phyloP scores from a whole-genome alignment of 2,113 vertebrate species.

The Cairina moschata region DNA sequence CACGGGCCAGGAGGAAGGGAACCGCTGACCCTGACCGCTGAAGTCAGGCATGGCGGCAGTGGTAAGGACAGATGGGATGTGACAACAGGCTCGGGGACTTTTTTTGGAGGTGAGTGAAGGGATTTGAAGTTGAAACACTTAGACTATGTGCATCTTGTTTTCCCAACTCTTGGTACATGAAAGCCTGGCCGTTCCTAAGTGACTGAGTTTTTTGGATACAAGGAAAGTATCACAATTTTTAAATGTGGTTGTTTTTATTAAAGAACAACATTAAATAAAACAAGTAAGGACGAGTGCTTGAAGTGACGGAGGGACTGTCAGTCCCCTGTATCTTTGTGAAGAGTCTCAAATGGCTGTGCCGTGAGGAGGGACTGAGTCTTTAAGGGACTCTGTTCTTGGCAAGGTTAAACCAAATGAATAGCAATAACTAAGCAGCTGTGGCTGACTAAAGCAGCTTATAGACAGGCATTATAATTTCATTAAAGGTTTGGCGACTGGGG shows the following conservation, averaged over 20 bases:
- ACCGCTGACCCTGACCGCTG: neutral
- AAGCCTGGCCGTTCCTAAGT: neutral
- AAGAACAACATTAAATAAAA: neutral
- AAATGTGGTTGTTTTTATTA: neutral
- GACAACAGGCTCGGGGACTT: neutral
- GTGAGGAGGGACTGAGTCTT: neutral
- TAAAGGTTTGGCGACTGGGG: neutral
- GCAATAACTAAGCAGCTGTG: conserved; percentile 4
- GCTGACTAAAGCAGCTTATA: conserved; percentile 4
- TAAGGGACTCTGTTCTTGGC: conserved; percentile 6
- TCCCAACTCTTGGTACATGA: neutral
- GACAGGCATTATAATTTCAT: conserved; percentile 43
- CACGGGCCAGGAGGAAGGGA: neutral
- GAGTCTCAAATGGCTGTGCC: neutral
- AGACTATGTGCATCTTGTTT: neutral
- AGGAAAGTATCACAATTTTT: rapidly evolving
- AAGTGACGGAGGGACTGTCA: neutral
- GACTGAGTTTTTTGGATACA: neutral
- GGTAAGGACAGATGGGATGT: rapidly evolving
- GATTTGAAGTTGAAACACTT: neutral
- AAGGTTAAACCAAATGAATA: conserved; percentile 29
- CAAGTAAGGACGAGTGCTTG: neutral
- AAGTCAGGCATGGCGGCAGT: neutral
- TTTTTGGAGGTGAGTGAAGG: rapidly evolving
- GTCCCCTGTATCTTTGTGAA: neutral